These are phyloP conservation scores for Phyllopteryx taeniolatus DNA, from an alignment of 2,113 vertebrate genomes.

Conservation along the genomic window DNA sequence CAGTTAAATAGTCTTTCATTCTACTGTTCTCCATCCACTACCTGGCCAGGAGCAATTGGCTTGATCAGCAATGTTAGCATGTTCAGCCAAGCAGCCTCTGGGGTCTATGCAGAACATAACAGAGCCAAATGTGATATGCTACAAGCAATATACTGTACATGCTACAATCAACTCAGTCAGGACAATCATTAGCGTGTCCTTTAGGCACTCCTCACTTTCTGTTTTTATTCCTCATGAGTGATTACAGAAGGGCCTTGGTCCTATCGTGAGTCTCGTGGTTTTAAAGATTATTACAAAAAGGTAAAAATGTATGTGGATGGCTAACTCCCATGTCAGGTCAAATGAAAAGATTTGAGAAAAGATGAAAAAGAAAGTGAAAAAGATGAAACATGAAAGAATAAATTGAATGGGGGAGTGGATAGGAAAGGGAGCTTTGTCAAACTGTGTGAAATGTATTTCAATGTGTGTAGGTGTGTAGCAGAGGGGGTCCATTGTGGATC, in stretches of 20 bases:
- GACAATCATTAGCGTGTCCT: background rate
- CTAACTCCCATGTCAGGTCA: background rate
- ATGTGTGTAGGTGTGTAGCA: slow-evolving; percentile 51
- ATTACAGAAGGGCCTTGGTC: background rate
- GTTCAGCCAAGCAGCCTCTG: background rate
- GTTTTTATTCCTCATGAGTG: background rate
- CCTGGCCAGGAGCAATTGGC: background rate
- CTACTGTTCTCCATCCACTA: background rate
- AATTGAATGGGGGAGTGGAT: slow-evolving; percentile 6
- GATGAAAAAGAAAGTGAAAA: background rate
- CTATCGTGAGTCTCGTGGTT: background rate
- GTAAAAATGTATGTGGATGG: background rate
- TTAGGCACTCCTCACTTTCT: background rate
- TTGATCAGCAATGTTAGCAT: background rate
- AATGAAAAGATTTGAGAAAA: slow-evolving; percentile 8
- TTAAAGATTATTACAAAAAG: background rate
- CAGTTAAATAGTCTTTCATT: background rate
- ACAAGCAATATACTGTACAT: background rate
- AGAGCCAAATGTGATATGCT: background rate
- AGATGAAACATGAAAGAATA: background rate
- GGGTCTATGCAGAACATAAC: background rate
- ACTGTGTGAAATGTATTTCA: slow-evolving; percentile 15
- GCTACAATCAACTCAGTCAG: background rate
- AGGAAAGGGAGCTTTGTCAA: slow-evolving; percentile 2
- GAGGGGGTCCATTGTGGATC: slow-evolving; percentile 67